Evolutionary conservation across 2,797 vertebrate genomes (phyloP).

Genomic region (Acropternis orthonyx): DNA sequence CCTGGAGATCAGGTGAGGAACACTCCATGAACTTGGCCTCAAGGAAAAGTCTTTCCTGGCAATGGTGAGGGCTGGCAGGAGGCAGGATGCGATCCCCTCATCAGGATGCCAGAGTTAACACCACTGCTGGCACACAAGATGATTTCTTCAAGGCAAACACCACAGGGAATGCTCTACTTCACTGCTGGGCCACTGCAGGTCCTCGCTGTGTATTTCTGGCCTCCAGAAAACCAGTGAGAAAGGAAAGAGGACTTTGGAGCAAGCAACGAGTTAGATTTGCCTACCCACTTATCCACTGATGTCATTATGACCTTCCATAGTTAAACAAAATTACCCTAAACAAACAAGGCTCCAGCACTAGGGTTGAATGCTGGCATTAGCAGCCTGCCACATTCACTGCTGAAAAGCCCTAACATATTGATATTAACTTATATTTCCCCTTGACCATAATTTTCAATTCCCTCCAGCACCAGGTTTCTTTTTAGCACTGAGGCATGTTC

Average conservation of each 20-base stretch:
- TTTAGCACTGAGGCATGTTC: not conserved
- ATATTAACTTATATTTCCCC: constrained; percentile 29
- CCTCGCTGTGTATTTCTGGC: not conserved
- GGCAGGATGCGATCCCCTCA: not conserved
- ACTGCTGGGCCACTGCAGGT: rapidly evolving
- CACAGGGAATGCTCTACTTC: rapidly evolving
- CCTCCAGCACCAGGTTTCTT: not conserved
- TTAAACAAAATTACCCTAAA: constrained; percentile 24
- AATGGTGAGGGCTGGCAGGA: not conserved
- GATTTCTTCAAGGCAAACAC: not conserved
- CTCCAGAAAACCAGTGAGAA: not conserved
- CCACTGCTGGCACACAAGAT: not conserved
- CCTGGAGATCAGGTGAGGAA: rapidly evolving
- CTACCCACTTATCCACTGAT: constrained; percentile 1
- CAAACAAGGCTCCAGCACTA: not conserved
- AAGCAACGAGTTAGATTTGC: not conserved
- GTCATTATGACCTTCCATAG: not conserved
- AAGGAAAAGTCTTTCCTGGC: not conserved
- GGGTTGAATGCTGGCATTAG: not conserved
- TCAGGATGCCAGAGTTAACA: not conserved
- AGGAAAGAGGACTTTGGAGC: not conserved
- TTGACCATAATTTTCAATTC: constrained; percentile 29
- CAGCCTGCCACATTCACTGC: not conserved
- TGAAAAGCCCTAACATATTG: not conserved
- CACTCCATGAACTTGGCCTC: not conserved